Percentiles rank a stretch among this genome's conserved stretches.
These are phyloP conservation scores for Drosophila seclusa DNA, from an alignment of 2,888 invertebrate species.

Conservation along the genomic window DNA sequence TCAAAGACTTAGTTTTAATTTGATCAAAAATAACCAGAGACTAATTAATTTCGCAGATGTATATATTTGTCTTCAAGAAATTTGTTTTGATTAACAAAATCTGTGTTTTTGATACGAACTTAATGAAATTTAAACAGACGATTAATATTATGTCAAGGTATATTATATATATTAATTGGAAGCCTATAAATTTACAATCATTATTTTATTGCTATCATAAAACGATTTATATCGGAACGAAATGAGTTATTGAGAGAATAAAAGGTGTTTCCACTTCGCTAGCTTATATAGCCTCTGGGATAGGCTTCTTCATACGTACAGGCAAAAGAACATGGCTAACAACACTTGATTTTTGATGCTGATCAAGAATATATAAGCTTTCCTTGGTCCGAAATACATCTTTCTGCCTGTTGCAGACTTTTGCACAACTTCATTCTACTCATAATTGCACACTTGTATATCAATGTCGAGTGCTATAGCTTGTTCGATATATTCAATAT, in stretches of 20 bases:
- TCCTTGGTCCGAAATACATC: neutral
- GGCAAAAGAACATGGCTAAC: neutral
- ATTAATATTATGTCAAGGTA: fast-evolving
- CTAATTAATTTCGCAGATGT: neutral
- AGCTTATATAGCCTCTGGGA: neutral
- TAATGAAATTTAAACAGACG: neutral
- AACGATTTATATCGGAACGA: neutral
- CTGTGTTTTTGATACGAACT: neutral
- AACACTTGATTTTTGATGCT: neutral
- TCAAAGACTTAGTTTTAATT: neutral
- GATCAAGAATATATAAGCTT: neutral
- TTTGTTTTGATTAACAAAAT: neutral
- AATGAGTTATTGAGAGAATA: neutral
- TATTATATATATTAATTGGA: fast-evolving
- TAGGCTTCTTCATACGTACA: neutral
- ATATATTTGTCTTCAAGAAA: neutral
- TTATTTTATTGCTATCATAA: neutral
- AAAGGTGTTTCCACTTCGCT: neutral
- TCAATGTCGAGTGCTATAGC: neutral
- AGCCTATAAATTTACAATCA: neutral
- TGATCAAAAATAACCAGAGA: neutral
- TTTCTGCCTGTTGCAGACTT: neutral
- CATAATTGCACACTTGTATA: neutral
- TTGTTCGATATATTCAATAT: neutral
- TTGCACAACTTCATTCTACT: neutral